A percentile compares a stretch with the other conserved stretches of the same genome.
Conservation (phyloP, 2,797 vertebrate species). For the Sebastes taczanowskii region DNA sequence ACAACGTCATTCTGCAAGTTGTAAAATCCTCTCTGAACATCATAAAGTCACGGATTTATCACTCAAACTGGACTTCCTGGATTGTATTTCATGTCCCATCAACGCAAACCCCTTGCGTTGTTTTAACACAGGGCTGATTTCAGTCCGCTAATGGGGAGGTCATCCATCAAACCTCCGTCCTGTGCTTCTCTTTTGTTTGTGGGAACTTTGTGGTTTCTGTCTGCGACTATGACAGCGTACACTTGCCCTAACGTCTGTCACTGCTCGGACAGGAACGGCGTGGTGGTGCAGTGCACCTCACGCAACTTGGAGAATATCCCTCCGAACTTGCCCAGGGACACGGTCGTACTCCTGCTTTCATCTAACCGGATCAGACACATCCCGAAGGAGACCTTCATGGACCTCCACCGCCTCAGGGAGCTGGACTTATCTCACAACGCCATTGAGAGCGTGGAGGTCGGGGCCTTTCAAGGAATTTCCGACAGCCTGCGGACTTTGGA, state of each 20-base stretch:
- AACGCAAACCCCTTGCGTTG: background rate
- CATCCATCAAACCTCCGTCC: conserved; percentile 9
- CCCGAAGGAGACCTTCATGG: conserved; percentile 88
- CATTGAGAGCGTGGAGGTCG: conserved; percentile 90
- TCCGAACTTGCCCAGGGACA: conserved; percentile 87
- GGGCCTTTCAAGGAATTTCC: conserved; percentile 89
- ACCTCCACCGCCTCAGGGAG: conserved; percentile 88
- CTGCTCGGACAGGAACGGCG: conserved; percentile 86
- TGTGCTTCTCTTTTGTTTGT: background rate
- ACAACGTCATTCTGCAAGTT: background rate
- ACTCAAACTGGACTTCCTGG: background rate
- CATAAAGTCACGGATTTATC: background rate
- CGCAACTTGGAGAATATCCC: conserved; percentile 91
- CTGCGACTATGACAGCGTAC: background rate
- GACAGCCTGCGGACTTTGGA: conserved; percentile 89
- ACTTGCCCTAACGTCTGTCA: conserved; percentile 87
- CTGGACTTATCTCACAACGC: conserved; percentile 91
- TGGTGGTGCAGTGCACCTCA: conserved; percentile 92
- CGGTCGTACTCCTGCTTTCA: conserved; percentile 89
- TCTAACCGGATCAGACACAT: conserved; percentile 91
- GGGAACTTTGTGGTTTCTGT: conserved; percentile 45
- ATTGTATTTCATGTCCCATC: conserved; percentile 3
- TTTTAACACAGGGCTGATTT: background rate
- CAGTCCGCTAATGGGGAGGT: conserved; percentile 60
- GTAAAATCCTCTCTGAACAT: background rate